Conservation (phyloP, 2,113 vertebrate species). For the Riparia riparia region DNA sequence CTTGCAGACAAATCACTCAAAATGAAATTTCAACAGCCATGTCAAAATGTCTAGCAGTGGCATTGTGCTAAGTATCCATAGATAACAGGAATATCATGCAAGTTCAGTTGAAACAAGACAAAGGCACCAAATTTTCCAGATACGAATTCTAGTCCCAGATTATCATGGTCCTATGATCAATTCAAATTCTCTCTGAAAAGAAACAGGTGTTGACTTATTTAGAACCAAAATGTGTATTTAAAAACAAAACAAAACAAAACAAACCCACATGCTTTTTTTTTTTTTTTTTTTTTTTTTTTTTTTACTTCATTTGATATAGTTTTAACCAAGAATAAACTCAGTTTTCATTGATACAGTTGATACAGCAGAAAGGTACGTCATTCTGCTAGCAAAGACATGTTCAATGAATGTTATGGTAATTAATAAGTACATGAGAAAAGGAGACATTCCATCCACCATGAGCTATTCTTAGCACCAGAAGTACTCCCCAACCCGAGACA, state of each 20-base stretch:
- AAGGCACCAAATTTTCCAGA: neutral
- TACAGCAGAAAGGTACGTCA: neutral
- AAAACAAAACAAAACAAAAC: neutral
- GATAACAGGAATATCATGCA: neutral
- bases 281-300: neutral
- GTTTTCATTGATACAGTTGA: slow-evolving; percentile 3
- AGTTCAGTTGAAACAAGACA: neutral
- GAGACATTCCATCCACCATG: neutral
- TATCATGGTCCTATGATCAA: neutral
- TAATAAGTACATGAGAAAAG: slow-evolving; percentile 18
- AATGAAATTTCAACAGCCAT: neutral
- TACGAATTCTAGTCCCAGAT: neutral
- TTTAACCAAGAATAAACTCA: slow-evolving; percentile 41
- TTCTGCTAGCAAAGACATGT: slow-evolving; percentile 34
- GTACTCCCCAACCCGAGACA: neutral
- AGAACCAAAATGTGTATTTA: neutral
- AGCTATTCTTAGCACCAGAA: slow-evolving; percentile 60
- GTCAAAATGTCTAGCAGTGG: neutral
- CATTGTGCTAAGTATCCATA: neutral
- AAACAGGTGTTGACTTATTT: neutral
- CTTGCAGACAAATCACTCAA: neutral
- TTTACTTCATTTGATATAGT: neutral
- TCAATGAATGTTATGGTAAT: slow-evolving; percentile 8
- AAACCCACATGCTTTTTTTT: neutral
- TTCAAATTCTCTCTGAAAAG: neutral